Evolutionary conservation across 2,113 vertebrate species (phyloP), one percentile per base, ranked within the genome.

Genomic region (Hydropotes inermis): DNA sequence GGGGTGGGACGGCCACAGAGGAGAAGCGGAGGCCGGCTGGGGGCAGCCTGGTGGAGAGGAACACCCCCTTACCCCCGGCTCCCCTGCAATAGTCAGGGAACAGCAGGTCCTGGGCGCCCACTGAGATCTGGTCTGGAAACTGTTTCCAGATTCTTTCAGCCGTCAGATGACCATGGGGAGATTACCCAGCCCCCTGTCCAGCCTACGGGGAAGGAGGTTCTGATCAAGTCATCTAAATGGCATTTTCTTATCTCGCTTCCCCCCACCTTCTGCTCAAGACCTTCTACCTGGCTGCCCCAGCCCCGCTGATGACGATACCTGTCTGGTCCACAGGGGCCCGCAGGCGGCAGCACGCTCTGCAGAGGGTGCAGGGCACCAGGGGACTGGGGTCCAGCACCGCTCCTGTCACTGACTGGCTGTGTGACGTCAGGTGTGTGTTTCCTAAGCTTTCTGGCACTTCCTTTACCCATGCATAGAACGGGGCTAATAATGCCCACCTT

Each of bases 121-220:
- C 88, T 83, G 96, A 97, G 97, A 60, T 91, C 96, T 87, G 96
- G 95, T 87, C 94, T 81, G 16, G 95, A 98, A 98, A 91, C 83
- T 88, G 98, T 97, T 64, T 97, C 93, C 85, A 94, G 95, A 98
- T 97, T 98, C 98, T 96, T 97, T 97, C 0, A 6, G 97, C 98
- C 96, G 8, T 21, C 23, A 96, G 93, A 87, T 33, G 88, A 74
- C 84, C n/a, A 89, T 86, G 94, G 96, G 95, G 98, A 97, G 96
- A 86, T 84, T 97, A 93, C 94, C 84, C 1, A 54, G 94, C 50
- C 95, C 96, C 96, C 95, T 97, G 96, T 97, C 98, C 97, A 98
- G 98, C 97, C 97, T 98, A 94, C 39, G 30, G 89, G 97, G 97
- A 96, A 86, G 92, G 97, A 78, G 97, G 95, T 93, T 95, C 96